Percentiles rank a stretch among this genome's conserved stretches.
These are phyloP conservation scores for Oligia fasciuncula DNA, from an alignment of 2,888 invertebrate species.

Conservation along the genomic window DNA sequence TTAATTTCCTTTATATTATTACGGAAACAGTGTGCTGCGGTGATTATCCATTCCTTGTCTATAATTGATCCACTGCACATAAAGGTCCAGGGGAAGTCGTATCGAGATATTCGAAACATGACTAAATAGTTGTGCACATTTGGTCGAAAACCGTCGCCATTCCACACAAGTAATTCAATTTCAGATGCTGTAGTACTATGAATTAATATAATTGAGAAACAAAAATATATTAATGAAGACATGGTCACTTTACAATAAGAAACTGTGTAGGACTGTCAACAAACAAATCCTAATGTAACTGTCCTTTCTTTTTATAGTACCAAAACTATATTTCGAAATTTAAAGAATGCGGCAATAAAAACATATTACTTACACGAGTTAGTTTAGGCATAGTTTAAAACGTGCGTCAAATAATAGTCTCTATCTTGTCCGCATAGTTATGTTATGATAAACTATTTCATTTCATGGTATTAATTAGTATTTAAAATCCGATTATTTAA, in stretches of 20 bases:
- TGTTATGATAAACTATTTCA: not conserved
- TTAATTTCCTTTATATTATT: not conserved
- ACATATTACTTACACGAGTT: slow-evolving; percentile 1
- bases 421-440: slow-evolving; percentile 2
- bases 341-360: slow-evolving; percentile 9
- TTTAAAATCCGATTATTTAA: too few relatives aligned
- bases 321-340: not conserved
- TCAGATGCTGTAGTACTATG: not conserved
- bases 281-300: not conserved
- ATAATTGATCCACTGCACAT: slow-evolving; percentile 23
- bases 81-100: rapidly evolving
- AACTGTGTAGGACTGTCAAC: not conserved
- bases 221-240: slow-evolving; percentile 12
- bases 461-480: not conserved
- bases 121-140: slow-evolving; percentile 21
- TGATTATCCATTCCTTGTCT: slow-evolving; percentile 22
- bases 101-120: not conserved
- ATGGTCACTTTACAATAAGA: not conserved
- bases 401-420: not conserved
- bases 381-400: slow-evolving; percentile 2
- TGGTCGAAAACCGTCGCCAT: not conserved
- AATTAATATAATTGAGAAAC: slow-evolving; percentile 13
- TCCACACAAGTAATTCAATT: not conserved
- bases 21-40: slow-evolving; percentile 9
- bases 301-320: slow-evolving; percentile 9